Base-by-base conservation (phyloP, 1,140 invertebrate genomes). In the Penaeus japonicus region DNA sequence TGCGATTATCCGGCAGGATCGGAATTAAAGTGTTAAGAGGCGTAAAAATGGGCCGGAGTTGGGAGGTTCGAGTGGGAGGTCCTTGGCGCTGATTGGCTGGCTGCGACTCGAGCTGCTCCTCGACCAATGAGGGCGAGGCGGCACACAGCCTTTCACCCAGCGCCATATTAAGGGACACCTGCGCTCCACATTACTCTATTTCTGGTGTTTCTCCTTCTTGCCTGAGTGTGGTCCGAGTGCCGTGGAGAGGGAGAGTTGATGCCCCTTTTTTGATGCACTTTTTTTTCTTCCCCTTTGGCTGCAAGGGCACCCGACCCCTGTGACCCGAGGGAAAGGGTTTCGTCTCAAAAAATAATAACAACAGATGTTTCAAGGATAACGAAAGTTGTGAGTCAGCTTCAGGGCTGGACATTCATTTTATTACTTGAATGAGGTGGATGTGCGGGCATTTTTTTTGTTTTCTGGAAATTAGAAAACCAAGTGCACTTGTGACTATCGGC, bases 151-250 rank as follows among this genome's bases (percentile, higher is more conserved):
- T 89, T 89, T 89, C 87, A 89, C 87, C 83, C 73, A 80, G 75
- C 87, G 87, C 87, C 87, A 89, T 89, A 89, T 89, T 89, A 85
- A 89, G 87, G 79, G 87, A 89, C 82, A 85, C 87, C 87, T 84
- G 83, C 87, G 22, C 10, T 82, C 87, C 79, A 30, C 82, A 39
- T 1, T 54, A 39, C 85, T 30, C 47, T 65, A 59, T 77, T 47
- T 47, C 39, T 85, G 24, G 70, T 73, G 27, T 73, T 24, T 73
- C 70, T 73, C n/a, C n/a, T 30, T 32, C 70, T 32, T 24, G 70
- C n/a, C 70, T 32, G n/a, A 73, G 70, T 73, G 70, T 73, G 35
- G 5, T 47, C 47, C 47, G 47, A 47, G 47, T 47, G 47, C 47
- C 15, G 47, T 47, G 7, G 47, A 47, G 47, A 47, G 47, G 47